Evolutionary conservation across 2,113 vertebrate genomes (phyloP).

Genomic region (Mohoua ochrocephala): DNA sequence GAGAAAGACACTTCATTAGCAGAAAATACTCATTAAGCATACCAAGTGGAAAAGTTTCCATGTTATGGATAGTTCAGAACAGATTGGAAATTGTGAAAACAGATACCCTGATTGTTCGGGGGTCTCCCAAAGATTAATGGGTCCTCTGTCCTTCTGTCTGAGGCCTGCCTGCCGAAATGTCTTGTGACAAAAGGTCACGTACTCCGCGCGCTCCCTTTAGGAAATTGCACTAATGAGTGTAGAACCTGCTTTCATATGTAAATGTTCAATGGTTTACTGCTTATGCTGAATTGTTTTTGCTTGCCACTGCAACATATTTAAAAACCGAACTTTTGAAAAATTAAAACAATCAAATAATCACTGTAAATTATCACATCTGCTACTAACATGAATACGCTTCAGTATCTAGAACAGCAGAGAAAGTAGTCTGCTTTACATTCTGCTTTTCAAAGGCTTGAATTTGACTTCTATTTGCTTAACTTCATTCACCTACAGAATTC

Average conservation of each 20-base stretch:
- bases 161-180: conserved; percentile 2
- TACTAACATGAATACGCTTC: neutral
- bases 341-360: neutral
- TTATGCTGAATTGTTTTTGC: neutral
- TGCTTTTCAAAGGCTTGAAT: neutral
- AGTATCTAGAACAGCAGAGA: neutral
- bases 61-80: neutral
- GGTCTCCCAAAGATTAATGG: conserved; percentile 57
- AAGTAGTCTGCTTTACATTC: neutral
- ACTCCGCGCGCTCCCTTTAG: neutral
- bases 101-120: conserved; percentile 19
- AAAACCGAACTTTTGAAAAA: neutral
- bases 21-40: conserved; percentile 19
- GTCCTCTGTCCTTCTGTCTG: conserved; percentile 36
- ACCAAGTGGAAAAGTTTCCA: conserved; percentile 17
- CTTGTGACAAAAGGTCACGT: conserved; percentile 18
- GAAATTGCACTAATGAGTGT: conserved; percentile 9
- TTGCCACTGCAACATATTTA: neutral
- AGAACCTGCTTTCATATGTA: conserved; percentile 11
- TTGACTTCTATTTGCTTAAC: neutral
- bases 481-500: neutral
- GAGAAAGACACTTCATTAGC: conserved; percentile 10
- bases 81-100: conserved; percentile 2
- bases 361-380: neutral
- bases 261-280: neutral